Conservation (phyloP, 2,113 vertebrate genomes). For the Climacteris rufus region DNA sequence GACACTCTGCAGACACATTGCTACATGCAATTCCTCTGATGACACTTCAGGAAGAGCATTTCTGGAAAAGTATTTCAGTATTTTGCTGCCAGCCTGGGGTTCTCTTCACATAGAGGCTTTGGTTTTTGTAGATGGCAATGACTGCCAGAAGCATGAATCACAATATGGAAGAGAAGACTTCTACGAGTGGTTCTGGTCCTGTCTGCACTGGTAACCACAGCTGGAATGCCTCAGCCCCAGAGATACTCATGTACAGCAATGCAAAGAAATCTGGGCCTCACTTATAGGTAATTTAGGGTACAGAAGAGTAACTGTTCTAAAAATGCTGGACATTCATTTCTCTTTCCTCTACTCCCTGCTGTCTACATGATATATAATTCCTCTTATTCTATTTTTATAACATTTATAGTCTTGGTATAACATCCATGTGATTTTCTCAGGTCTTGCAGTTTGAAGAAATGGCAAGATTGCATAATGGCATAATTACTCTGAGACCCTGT, state of each 20-base stretch:
- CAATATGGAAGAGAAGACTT: neutral
- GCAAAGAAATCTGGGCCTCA: neutral
- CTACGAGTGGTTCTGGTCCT: neutral
- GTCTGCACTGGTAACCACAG: neutral
- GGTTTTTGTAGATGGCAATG: neutral
- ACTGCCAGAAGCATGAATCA: neutral
- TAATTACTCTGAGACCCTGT: neutral
- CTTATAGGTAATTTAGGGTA: neutral
- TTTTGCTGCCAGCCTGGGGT: neutral
- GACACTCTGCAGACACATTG: neutral
- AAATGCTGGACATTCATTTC: neutral
- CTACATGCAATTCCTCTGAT: neutral
- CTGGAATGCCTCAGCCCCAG: neutral
- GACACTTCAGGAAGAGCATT: neutral
- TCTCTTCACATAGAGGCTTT: neutral
- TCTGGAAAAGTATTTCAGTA: neutral
- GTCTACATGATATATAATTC: neutral
- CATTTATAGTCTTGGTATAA: neutral
- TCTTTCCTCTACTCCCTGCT: neutral
- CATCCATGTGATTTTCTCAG: neutral
- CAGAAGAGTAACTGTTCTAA: neutral
- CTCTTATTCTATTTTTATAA: neutral
- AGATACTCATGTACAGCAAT: neutral
- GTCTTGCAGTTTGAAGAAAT: neutral
- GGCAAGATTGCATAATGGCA: neutral